These are phyloP conservation scores for Sitta carolinensis DNA, from an alignment of 2,797 vertebrate species.

Conservation along the genomic window DNA sequence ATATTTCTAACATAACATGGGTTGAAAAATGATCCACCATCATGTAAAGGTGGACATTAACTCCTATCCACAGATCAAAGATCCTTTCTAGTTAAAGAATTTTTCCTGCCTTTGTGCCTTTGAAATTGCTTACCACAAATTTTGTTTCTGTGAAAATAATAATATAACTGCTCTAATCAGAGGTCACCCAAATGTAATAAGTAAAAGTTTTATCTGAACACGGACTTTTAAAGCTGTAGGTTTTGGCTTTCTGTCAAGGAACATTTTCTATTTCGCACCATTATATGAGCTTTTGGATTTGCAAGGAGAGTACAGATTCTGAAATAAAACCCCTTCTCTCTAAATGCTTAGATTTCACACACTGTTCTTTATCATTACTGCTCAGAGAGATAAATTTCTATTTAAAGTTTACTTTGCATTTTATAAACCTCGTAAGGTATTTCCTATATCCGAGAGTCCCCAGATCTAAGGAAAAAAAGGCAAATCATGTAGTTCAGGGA, in stretches of 20 bases:
- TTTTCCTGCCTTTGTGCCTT: not conserved
- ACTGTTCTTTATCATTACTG: not conserved
- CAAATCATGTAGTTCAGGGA: not conserved
- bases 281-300: conserved; percentile 3
- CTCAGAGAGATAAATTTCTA: not conserved
- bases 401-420: not conserved
- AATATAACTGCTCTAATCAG: not conserved
- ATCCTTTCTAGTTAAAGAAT: not conserved
- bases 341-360: not conserved
- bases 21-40: not conserved
- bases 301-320: not conserved
- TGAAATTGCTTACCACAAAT: not conserved
- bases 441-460: not conserved
- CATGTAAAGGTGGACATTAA: not conserved
- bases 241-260: not conserved
- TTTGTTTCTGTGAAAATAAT: not conserved
- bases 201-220: not conserved
- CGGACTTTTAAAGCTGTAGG: not conserved
- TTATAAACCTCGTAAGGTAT: not conserved
- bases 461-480: not conserved
- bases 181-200: not conserved
- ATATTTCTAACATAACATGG: not conserved
- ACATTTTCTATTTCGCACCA: not conserved
- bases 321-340: not conserved
- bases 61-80: not conserved